These are phyloP conservation scores for Aleadryas rufinucha DNA, from an alignment of 2,113 vertebrate genomes.

Conservation along the genomic window DNA sequence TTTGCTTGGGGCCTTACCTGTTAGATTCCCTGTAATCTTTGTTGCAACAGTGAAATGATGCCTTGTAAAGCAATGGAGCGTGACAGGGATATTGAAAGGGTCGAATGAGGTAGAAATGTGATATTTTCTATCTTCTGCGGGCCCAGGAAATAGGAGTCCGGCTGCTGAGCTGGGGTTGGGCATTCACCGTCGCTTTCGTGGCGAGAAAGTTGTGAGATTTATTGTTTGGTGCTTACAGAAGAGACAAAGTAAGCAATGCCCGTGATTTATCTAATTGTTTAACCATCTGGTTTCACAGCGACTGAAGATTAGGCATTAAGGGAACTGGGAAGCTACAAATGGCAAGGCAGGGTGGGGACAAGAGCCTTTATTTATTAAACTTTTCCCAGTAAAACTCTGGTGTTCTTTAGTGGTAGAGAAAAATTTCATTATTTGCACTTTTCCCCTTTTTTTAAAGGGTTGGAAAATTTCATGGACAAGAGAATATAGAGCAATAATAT, in stretches of 20 bases:
- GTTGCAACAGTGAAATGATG: conserved; percentile 72
- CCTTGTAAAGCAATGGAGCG: conserved; percentile 76
- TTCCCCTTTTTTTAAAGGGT: neutral
- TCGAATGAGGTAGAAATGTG: conserved; percentile 78
- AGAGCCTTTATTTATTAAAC: neutral
- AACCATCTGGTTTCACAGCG: conserved; percentile 73
- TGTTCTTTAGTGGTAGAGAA: neutral
- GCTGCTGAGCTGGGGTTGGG: conserved; percentile 34
- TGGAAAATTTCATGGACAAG: neutral
- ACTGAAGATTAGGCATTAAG: conserved; percentile 62
- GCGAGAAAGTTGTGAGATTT: conserved; percentile 34
- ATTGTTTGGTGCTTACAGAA: conserved; percentile 50
- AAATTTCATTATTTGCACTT: neutral
- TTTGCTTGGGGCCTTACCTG: conserved; percentile 78
- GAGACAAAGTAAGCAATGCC: conserved; percentile 49
- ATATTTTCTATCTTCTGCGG: conserved; percentile 80
- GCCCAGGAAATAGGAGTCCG: conserved; percentile 76
- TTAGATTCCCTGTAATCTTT: conserved; percentile 75
- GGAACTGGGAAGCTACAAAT: neutral
- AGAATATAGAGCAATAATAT: neutral
- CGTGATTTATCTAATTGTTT: conserved; percentile 73
- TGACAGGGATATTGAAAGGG: conserved; percentile 76
- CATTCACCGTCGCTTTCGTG: neutral
- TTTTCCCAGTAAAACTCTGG: neutral
- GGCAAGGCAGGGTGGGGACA: neutral